Evolutionary conservation across 1,140 invertebrate genomes (phyloP).

Genomic region (Diploscapter pachys): DNA sequence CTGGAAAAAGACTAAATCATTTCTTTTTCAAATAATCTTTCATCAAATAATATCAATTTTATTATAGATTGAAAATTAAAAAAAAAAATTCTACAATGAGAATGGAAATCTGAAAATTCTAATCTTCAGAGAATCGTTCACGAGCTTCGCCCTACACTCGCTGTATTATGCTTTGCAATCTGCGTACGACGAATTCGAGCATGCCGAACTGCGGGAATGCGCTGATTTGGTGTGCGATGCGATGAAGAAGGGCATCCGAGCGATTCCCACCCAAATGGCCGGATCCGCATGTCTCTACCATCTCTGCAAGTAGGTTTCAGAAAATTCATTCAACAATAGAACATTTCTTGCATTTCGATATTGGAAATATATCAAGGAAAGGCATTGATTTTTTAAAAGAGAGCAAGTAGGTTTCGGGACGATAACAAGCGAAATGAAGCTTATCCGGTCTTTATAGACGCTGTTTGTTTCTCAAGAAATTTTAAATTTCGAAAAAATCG

Average conservation of each 20-base stretch:
- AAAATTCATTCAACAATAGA: not conserved
- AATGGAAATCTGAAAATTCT: no score
- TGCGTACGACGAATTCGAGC: conserved; percentile 31
- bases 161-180: conserved; percentile 38
- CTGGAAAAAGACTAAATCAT: no score
- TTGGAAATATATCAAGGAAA: no score
- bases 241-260: conserved; percentile 70
- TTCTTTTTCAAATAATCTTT: no score
- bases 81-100: no score
- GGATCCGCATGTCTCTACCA: conserved; percentile 78
- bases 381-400: not conserved
- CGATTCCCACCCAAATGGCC: conserved; percentile 74
- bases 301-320: conserved; percentile 64
- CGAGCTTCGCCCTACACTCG: conserved; percentile 36
- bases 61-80: no score
- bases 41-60: no score
- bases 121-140: conserved; percentile 29
- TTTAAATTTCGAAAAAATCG: not conserved
- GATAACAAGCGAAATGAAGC: not conserved
- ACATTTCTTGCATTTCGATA: no score
- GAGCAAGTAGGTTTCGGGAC: no score
- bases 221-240: conserved; percentile 65
- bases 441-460: not conserved
- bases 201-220: conserved; percentile 28
- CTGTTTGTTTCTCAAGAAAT: conserved; percentile 15